Base-by-base conservation (phyloP, 1,140 invertebrate genomes). In the Vollenhovia emeryi region DNA sequence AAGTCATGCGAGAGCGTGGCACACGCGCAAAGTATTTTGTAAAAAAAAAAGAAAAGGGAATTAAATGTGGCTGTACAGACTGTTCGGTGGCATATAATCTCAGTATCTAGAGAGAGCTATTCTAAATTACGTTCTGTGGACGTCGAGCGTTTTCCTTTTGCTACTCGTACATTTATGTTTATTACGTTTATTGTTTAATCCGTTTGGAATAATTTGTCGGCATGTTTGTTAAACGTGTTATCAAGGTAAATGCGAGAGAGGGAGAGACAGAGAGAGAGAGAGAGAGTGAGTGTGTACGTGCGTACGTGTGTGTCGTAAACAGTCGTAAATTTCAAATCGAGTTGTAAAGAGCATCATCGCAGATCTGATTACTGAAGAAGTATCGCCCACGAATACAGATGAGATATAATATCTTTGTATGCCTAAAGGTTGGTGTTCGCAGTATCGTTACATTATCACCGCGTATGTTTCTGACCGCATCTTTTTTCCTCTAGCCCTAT, bases 1-100 rank as follows among this genome's bases (percentile, higher is more conserved):
- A 55, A 89, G 48, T 76, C 82, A 30, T 36, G 62, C 71, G 43
- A 36, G 27, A 86, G 27, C 43, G 69, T 60, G 15, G 7, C 60
- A 30, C n/a, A 6, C 21, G 62, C 27, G 40, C 50, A 45, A 52
- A 66, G 60, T 89, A 62, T 55, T 88, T 88, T 89, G 75, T 88
- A 89, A 88, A 86, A 88, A 87, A 84, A 75, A 50, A 64, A 4
- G 36, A 57, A 18, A 82, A 52, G 33, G 15, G 73, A 88, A 66
- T 18, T 75, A 71, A 85, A 85, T 64, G 40, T 80, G 86, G 45
- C 30, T 87, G 86, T 80, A 89, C 69, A 89, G 62, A 79, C 73
- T 75, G 57, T 62, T 84, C 59, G 78, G 62, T 68, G 69, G 71
- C 45, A 27, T 73, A 59, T 55, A 84, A 73, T 88, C 62, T 78